phyloP scores from a whole-genome alignment of 1,140 invertebrate species.

The Teleogryllus occipitalis region DNA sequence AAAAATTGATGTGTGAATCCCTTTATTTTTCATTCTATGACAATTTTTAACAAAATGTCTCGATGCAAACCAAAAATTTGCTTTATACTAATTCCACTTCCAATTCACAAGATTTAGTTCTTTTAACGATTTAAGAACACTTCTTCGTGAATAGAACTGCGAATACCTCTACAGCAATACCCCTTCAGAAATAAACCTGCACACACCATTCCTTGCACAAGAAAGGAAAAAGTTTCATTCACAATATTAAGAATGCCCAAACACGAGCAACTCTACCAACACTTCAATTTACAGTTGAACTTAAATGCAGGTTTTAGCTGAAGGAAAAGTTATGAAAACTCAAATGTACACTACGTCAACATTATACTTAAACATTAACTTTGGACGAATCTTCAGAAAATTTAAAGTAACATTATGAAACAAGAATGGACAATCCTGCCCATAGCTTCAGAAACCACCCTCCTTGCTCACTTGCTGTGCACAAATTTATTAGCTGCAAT shows the following conservation, averaged over 20 bases:
- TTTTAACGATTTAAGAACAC: background rate
- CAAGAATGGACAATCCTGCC: background rate
- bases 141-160: background rate
- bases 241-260: background rate
- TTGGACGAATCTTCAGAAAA: background rate
- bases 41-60: background rate
- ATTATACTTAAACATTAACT: no score
- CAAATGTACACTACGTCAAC: background rate
- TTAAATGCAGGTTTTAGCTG: background rate
- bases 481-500: background rate
- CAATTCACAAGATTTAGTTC: background rate
- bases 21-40: background rate
- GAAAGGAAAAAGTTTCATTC: constrained; percentile 1
- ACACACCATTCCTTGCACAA: background rate
- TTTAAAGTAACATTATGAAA: background rate
- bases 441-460: background rate
- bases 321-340: background rate
- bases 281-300: background rate
- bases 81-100: background rate
- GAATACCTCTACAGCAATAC: background rate
- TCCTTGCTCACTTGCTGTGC: background rate
- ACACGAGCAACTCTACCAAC: background rate
- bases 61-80: background rate
- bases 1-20: background rate
- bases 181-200: background rate